phyloP scores from a whole-genome alignment of 2,797 vertebrate genomes.

The Gymnoscopelus braueri region DNA sequence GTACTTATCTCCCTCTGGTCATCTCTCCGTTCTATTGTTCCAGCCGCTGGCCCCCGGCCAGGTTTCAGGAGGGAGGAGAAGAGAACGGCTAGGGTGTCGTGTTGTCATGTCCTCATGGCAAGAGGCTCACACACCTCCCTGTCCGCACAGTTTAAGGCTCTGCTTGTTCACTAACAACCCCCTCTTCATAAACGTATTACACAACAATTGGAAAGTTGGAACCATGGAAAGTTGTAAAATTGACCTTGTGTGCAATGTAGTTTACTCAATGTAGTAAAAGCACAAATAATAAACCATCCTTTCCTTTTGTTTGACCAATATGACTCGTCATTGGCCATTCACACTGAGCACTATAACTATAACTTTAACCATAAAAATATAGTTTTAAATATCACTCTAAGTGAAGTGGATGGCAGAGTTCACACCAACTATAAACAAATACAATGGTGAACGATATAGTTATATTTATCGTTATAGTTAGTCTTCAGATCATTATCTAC shows the following conservation, averaged over 20 bases:
- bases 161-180: conserved; percentile 33
- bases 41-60: conserved; percentile 49
- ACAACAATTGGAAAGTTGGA: conserved; percentile 24
- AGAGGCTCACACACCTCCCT: conserved; percentile 37
- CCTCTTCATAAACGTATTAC: conserved; percentile 10
- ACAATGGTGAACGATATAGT: neutral
- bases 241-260: neutral
- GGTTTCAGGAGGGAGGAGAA: conserved; percentile 59
- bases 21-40: conserved; percentile 58
- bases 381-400: too few species aligned
- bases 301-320: too few species aligned
- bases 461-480: neutral
- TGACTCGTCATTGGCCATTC: too few species aligned
- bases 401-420: too few species aligned
- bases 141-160: conserved; percentile 11
- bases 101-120: conserved; percentile 40
- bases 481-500: neutral
- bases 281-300: too few species aligned
- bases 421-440: too few species aligned
- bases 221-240: neutral
- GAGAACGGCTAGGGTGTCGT: conserved; percentile 56
- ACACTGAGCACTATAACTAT: too few species aligned
- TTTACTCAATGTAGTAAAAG: neutral
- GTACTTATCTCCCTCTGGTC: conserved; percentile 54
- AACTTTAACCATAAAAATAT: too few species aligned